A percentile compares a stretch with the other conserved stretches of the same genome.
Evolutionary conservation across 1,140 invertebrate genomes (phyloP).

Genomic region (Zaprionus gabonicus): DNA sequence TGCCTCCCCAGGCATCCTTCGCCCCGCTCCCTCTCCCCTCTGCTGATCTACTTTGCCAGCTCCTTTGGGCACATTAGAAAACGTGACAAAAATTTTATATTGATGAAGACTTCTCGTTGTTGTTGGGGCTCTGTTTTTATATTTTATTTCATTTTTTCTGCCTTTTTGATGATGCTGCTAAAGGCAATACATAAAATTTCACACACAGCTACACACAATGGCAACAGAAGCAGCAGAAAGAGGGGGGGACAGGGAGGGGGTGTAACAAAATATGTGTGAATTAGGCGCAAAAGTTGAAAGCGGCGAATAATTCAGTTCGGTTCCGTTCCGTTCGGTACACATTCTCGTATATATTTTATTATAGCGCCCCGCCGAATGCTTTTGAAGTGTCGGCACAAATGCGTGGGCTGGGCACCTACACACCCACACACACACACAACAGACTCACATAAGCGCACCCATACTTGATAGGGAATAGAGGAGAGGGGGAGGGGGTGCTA

Average conservation of each 20-base stretch:
- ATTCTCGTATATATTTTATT: slow-evolving; percentile 62
- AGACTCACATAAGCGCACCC: background rate
- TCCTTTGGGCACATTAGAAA: slow-evolving; percentile 69
- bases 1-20: background rate
- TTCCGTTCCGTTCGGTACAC: background rate
- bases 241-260: background rate
- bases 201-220: slow-evolving; percentile 56
- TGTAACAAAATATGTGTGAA: slow-evolving; percentile 71
- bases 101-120: slow-evolving; percentile 64
- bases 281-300: slow-evolving; percentile 82
- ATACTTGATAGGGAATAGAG: background rate
- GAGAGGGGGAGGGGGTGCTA: background rate
- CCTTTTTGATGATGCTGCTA: slow-evolving; percentile 78
- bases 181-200: slow-evolving; percentile 82
- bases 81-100: slow-evolving; percentile 82
- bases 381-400: slow-evolving; percentile 62
- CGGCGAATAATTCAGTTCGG: slow-evolving; percentile 66
- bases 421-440: slow-evolving; percentile 1
- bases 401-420: slow-evolving; percentile 38
- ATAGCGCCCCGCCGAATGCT: slow-evolving; percentile 59
- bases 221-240: slow-evolving; percentile 18
- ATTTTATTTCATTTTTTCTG: slow-evolving; percentile 24
- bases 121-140: slow-evolving; percentile 9
- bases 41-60: slow-evolving; percentile 1
- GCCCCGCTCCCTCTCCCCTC: background rate